Conservation (phyloP, 2,797 vertebrate species). For the Erethizon dorsatum region DNA sequence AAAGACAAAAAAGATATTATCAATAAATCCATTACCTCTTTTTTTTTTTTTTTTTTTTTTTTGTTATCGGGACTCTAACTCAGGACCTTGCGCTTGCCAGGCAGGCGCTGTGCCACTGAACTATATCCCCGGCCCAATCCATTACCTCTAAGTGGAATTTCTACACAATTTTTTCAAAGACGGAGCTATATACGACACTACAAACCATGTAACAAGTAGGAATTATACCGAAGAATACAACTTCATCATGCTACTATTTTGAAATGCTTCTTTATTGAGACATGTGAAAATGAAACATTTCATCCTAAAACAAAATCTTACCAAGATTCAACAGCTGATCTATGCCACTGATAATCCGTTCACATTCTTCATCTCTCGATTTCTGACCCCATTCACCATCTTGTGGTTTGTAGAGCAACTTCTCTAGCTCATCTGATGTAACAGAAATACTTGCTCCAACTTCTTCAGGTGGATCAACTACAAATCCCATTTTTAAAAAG, state of each 20-base stretch:
- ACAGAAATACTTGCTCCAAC: conserved; percentile 95
- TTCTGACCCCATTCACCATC: conserved; percentile 95
- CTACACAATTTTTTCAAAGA: conserved; percentile 28
- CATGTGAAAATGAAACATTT: neutral
- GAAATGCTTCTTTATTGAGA: neutral
- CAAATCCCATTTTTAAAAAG: conserved; percentile 1
- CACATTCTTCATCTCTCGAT: conserved; percentile 94
- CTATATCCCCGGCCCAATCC: neutral
- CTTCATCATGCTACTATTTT: neutral
- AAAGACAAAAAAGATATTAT: conserved; percentile 25
- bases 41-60: neutral
- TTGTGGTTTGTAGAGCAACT: conserved; percentile 96
- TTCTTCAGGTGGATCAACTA: conserved; percentile 94
- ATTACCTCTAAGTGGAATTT: neutral
- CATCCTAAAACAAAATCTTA: conserved; percentile 79
- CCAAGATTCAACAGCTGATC: conserved; percentile 95
- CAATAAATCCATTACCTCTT: conserved; percentile 25
- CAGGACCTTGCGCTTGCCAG: too few species aligned
- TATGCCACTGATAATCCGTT: conserved; percentile 94
- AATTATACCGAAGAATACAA: neutral
- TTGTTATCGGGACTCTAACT: too few species aligned
- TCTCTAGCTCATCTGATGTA: conserved; percentile 95
- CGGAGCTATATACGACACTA: neutral
- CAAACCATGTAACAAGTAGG: neutral
- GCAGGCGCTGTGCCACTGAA: too few species aligned